Conservation (phyloP, 2,113 vertebrate species). For the Meriones unguiculatus region DNA sequence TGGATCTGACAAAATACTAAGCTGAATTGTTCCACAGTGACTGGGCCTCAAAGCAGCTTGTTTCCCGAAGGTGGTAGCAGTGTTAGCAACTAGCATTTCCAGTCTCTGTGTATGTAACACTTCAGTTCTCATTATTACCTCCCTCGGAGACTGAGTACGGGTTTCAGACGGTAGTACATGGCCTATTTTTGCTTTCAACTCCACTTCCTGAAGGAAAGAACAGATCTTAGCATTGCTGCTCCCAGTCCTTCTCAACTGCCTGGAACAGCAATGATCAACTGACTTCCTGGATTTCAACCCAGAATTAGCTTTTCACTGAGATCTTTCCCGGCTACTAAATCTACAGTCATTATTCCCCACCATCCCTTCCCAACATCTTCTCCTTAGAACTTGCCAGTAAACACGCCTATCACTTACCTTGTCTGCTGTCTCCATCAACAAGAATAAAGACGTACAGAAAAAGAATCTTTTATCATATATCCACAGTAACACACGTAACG, state of each 20-base stretch:
- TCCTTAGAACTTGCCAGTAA: neutral
- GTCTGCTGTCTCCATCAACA: neutral
- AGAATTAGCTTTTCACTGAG: neutral
- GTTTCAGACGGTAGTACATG: conserved; percentile 5
- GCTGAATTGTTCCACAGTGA: conserved; percentile 23
- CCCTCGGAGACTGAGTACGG: conserved; percentile 6
- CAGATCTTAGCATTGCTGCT: neutral
- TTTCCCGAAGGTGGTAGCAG: neutral
- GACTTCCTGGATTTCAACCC: neutral
- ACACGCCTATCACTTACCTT: neutral
- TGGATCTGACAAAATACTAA: neutral
- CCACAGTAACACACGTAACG: neutral
- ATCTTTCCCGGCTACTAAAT: neutral
- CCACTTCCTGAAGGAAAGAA: neutral
- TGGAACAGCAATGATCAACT: neutral
- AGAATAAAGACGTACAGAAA: neutral
- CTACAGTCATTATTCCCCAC: neutral
- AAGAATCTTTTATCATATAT: neutral
- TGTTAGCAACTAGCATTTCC: conserved; percentile 17
- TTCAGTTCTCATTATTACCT: neutral
- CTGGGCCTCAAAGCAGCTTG: neutral
- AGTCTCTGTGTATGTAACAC: neutral
- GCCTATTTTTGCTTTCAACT: conserved; percentile 25
- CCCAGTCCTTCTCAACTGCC: neutral
- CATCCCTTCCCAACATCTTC: neutral